Evolutionary conservation across 2,113 vertebrate species (phyloP), one percentile per base, ranked within the genome.

Genomic region (Psettodes erumei): DNA sequence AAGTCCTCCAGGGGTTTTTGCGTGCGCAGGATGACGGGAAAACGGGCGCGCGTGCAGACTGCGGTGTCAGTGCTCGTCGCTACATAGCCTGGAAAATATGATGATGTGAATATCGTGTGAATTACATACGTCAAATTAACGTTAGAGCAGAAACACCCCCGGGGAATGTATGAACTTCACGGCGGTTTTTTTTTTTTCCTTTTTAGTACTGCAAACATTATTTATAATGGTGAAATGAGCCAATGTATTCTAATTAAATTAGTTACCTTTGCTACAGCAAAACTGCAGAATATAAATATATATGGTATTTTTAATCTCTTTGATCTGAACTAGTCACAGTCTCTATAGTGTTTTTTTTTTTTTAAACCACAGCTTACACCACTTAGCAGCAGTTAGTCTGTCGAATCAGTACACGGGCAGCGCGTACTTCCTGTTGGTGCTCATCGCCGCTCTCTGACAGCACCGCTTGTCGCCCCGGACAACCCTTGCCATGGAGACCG

Each of bases 401-500:
- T 47, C 2, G 1, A 27, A 23, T 27, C 75, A n/a, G 42, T 15
- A 72, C 69, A 66, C 3, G 38, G 71, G 54, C 35, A 48, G 47
- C 11, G 51, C 18, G 38, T 51, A 55, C 48, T 25, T 75, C 70
- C 66, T 33, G 43, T 76, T 13, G 48, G 48, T 59, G 62, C 61
- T 85, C 71, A 61, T 81, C 65, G 74, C 27, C 32, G 7, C 58
- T 45, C 77, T 60, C 73, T 81, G 79, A 75, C 64, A 42, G 84
- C 78, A 48, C 56, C 62, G 62, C 56, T 73, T 77, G 78, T 91
- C 70, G 43, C 88, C 78, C 43, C 11, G 21, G 85, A 86, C 85
- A 86, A 89, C 84, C 76, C 38, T 86, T 81, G 61, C 86, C 74
- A 81, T 76, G 75, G 82, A 86, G 75, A 89, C 80, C 61, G 40